These are phyloP conservation scores for Drosophila malerkotliana DNA, from an alignment of 1,140 invertebrate species.

Conservation along the genomic window DNA sequence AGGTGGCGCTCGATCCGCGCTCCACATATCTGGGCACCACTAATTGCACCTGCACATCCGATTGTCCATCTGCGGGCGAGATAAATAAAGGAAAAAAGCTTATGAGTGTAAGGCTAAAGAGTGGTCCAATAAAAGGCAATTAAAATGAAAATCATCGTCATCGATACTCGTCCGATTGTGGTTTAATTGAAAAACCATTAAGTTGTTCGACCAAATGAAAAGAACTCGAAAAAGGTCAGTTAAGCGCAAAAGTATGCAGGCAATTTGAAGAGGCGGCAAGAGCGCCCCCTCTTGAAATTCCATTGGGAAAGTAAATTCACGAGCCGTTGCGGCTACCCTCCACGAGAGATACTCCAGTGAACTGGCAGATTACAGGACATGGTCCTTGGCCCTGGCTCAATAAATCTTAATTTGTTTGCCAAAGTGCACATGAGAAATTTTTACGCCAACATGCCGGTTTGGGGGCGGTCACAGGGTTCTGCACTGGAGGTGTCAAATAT, in stretches of 20 bases:
- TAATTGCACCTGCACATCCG: slow-evolving; percentile 79
- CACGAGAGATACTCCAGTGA: slow-evolving; percentile 16
- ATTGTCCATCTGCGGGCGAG: slow-evolving; percentile 79
- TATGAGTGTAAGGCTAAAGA: background rate
- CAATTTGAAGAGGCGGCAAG: slow-evolving; percentile 35
- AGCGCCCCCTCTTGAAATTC: background rate
- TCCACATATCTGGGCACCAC: slow-evolving; percentile 81
- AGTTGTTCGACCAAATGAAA: slow-evolving; percentile 25
- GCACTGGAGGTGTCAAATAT: slow-evolving; percentile 56
- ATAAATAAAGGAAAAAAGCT: slow-evolving; percentile 20
- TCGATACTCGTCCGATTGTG: slow-evolving; percentile 39
- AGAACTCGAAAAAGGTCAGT: slow-evolving; percentile 12
- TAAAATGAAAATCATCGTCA: slow-evolving; percentile 31
- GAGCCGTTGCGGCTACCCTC: background rate
- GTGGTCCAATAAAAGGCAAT: slow-evolving; percentile 2
- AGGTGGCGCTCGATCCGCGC: slow-evolving; percentile 84
- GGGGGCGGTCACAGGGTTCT: background rate
- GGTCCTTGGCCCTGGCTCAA: slow-evolving; percentile 42
- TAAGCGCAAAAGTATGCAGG: slow-evolving; percentile 38
- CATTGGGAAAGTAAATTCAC: slow-evolving; percentile 6
- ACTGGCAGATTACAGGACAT: slow-evolving; percentile 45
- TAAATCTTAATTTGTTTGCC: slow-evolving; percentile 81
- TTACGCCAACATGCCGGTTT: slow-evolving; percentile 44
- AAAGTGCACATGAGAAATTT: slow-evolving; percentile 76
- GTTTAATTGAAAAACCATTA: slow-evolving; percentile 74